These are phyloP conservation scores for Cheilosia vulpina DNA, from an alignment of 2,888 invertebrate genomes.

Conservation along the genomic window DNA sequence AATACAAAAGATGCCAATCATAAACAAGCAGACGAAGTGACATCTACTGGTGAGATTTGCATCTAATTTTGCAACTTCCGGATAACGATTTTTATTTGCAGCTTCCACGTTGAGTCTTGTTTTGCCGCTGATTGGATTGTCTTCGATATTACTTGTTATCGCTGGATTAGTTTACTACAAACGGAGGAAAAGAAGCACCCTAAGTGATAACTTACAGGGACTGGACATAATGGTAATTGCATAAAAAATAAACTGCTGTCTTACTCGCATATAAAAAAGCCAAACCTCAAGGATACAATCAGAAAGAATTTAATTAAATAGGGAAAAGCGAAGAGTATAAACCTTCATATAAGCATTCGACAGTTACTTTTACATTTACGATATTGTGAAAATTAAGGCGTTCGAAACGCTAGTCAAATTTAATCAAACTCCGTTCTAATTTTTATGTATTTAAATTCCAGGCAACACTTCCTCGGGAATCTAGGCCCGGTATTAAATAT, in stretches of 20 bases:
- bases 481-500: slow-evolving; percentile 65
- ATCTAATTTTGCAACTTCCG: too few relatives aligned
- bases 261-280: too few relatives aligned
- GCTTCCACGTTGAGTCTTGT: slow-evolving; percentile 48
- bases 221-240: slow-evolving; percentile 56
- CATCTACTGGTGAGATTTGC: slow-evolving; percentile 38
- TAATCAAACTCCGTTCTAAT: background rate
- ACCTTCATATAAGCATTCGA: too few relatives aligned
- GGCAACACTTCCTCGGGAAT: slow-evolving; percentile 52
- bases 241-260: background rate
- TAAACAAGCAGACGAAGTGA: slow-evolving; percentile 26
- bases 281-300: too few relatives aligned
- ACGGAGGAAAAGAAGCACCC: slow-evolving; percentile 35
- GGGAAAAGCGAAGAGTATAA: too few relatives aligned
- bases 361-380: too few relatives aligned
- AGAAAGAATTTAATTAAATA: background rate
- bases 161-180: slow-evolving; percentile 45
- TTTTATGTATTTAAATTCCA: slow-evolving; percentile 9
- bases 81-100: background rate
- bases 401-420: too few relatives aligned
- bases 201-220: slow-evolving; percentile 44
- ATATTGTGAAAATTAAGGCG: too few relatives aligned
- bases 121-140: slow-evolving; percentile 46
- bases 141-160: slow-evolving; percentile 42
- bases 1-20: slow-evolving; percentile 35